These are phyloP conservation scores for Hipposideros larvatus DNA, from an alignment of 2,797 vertebrate genomes.

Conservation along the genomic window DNA sequence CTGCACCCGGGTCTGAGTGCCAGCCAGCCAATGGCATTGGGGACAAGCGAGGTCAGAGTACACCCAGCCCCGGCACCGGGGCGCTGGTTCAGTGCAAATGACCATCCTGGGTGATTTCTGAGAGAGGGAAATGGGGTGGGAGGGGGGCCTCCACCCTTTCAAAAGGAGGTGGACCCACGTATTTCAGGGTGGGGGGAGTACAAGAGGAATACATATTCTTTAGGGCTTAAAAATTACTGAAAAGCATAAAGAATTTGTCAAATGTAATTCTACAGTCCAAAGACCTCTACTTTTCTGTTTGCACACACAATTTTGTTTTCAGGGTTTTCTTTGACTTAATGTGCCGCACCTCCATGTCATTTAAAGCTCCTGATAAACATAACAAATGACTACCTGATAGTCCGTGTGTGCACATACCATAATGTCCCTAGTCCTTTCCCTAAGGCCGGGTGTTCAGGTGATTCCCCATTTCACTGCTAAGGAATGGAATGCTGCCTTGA, in stretches of 20 bases:
- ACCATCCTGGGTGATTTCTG: background rate
- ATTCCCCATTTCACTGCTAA: background rate
- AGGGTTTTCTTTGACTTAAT: background rate
- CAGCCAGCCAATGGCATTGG: background rate
- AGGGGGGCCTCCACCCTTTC: background rate
- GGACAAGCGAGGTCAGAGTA: background rate
- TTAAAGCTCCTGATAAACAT: background rate
- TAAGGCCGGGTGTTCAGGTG: background rate
- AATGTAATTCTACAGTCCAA: background rate
- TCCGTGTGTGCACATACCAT: rapidly evolving
- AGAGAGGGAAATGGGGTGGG: background rate
- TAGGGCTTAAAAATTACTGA: background rate
- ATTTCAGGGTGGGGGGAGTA: background rate
- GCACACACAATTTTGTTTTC: background rate
- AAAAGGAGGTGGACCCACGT: background rate
- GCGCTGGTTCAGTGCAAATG: background rate
- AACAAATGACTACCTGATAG: rapidly evolving
- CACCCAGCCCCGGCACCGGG: rapidly evolving
- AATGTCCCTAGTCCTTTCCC: too few species aligned
- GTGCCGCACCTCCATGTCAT: too few species aligned
- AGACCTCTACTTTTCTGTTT: background rate
- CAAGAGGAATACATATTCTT: background rate
- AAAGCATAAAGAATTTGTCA: background rate
- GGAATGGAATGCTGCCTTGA: background rate
- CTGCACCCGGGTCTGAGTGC: background rate